A percentile compares a stretch with the other conserved stretches of the same genome.
phyloP scores from a whole-genome alignment of 2,797 vertebrate species.

The Sebastes jordani region DNA sequence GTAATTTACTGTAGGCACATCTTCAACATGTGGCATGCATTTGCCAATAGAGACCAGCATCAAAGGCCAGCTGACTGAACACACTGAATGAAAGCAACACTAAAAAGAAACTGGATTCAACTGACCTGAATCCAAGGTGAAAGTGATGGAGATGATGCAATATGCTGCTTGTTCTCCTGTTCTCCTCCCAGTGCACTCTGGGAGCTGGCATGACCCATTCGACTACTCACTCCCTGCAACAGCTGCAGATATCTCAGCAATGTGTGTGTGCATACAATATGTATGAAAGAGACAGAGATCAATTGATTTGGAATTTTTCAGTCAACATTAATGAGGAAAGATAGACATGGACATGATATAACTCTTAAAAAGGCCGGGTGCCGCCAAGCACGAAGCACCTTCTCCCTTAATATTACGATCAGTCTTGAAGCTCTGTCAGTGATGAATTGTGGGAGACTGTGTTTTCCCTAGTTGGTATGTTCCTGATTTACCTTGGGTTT shows the following conservation, averaged over 20 bases:
- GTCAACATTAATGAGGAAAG: neutral
- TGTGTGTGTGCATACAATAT: constrained; percentile 1
- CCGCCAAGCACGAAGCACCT: neutral
- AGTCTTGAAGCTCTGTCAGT: neutral
- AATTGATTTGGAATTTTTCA: neutral
- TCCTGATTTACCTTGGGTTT: constrained; percentile 13
- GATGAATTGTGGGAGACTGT: neutral
- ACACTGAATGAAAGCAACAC: constrained; percentile 5
- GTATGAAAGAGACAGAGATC: neutral
- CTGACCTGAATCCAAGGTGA: constrained; percentile 38
- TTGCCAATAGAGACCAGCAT: neutral
- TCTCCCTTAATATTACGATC: neutral
- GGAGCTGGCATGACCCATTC: constrained; percentile 24
- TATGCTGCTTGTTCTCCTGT: neutral
- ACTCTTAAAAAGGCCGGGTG: neutral
- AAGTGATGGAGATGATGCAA: constrained; percentile 23
- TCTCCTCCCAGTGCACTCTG: constrained; percentile 43
- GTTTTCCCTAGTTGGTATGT: neutral
- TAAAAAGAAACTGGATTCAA: neutral
- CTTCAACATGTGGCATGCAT: neutral
- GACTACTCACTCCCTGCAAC: constrained; percentile 43
- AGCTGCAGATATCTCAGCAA: constrained; percentile 52
- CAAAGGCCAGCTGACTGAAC: constrained; percentile 19
- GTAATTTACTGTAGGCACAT: neutral
- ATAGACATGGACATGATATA: neutral